phyloP scores from a whole-genome alignment of 1,140 invertebrate species.

The Holcopasites calliopsidis region DNA sequence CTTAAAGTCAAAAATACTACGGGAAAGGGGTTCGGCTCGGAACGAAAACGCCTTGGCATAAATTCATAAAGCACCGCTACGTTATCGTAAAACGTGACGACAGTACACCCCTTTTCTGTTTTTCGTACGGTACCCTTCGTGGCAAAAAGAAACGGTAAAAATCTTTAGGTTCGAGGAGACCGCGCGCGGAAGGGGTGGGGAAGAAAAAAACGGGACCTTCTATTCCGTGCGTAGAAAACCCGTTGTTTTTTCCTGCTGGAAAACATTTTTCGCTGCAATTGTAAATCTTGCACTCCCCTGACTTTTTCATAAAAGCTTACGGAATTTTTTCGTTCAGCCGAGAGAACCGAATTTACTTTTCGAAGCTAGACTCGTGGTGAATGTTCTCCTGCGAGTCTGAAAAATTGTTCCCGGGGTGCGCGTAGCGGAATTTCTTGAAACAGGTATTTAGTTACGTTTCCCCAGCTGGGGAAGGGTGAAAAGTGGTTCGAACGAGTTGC shows the following conservation, averaged over 20 bases:
- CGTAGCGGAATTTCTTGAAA: not conserved
- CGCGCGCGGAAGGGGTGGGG: not conserved
- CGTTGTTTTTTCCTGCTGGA: constrained; percentile 16
- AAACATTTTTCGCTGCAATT: not conserved
- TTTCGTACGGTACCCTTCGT: not conserved
- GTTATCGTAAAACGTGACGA: constrained; percentile 48
- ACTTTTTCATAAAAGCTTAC: not conserved
- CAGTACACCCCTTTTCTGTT: not conserved
- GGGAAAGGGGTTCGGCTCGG: constrained; percentile 64
- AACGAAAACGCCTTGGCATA: constrained; percentile 57
- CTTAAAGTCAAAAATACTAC: constrained; percentile 58
- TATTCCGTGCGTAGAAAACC: not conserved
- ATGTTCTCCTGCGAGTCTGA: not conserved
- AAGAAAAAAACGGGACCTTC: not conserved
- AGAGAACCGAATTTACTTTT: not conserved
- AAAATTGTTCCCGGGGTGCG: not conserved
- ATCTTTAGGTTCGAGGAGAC: not conserved
- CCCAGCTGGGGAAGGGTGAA: not conserved
- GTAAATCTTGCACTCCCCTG: constrained; percentile 25
- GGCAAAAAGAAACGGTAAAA: constrained; percentile 26
- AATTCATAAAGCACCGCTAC: constrained; percentile 76
- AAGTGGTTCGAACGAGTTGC: constrained; percentile 32
- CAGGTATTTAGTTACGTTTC: not conserved
- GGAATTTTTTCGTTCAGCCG: not conserved
- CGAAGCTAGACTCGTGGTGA: too few species aligned